phyloP scores from a whole-genome alignment of 2,113 vertebrate species.

The Burhinus bistriatus region DNA sequence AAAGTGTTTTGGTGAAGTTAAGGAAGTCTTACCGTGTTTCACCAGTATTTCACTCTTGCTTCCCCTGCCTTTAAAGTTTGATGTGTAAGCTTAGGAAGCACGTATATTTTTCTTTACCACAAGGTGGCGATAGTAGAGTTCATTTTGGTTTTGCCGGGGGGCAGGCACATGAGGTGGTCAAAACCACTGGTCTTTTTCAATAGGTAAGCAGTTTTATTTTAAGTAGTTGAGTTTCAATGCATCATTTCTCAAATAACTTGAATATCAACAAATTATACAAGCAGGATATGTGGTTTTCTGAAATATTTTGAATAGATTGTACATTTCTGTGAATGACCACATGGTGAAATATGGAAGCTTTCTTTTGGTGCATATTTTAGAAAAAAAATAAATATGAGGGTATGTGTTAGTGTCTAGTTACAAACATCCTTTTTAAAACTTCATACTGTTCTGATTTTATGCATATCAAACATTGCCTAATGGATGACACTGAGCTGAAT shows the following conservation, averaged over 20 bases:
- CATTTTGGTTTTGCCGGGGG: neutral
- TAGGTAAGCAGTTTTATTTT: neutral
- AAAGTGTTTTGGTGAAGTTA: neutral
- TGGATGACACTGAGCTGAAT: neutral
- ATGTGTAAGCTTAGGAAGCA: neutral
- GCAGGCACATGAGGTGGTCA: neutral
- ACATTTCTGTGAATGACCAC: neutral
- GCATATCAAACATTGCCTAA: neutral
- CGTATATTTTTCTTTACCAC: neutral
- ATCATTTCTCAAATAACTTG: neutral
- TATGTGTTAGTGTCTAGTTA: neutral
- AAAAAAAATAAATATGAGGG: neutral
- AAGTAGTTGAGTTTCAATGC: neutral
- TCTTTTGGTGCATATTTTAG: neutral
- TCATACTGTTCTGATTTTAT: neutral
- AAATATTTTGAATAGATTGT: neutral
- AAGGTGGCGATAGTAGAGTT: neutral
- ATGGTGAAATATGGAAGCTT: neutral
- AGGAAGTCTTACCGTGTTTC: neutral
- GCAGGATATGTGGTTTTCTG: neutral
- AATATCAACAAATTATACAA: neutral
- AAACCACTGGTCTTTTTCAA: neutral
- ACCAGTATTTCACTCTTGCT: neutral
- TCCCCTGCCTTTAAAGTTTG: neutral
- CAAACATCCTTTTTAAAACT: neutral